Base-by-base conservation (phyloP, 64 coral and sea anemone genomes). In the Trachythela sp. region DNA sequence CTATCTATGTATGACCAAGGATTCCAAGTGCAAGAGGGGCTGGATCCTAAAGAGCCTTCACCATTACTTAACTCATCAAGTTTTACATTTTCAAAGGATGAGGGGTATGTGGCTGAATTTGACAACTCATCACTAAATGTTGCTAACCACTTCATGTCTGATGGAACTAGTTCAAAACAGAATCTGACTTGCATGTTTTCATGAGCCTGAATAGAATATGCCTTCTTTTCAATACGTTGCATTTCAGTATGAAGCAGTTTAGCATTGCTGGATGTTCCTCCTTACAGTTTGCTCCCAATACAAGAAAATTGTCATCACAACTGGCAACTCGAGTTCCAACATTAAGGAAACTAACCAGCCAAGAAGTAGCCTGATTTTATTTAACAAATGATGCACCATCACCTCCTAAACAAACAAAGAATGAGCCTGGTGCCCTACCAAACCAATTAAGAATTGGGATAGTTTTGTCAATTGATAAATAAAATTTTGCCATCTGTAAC, bases 361-460 rank as follows among this genome's bases (percentile, higher is more conserved):
- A 95, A 51, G 89, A 18, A n/a, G 92, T 93, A 18, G 89, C 94
- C 64, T 93, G 42, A 38, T 86, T 40, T 29, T 88, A 84, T 87
- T 93, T 96, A 18, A 89, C 91, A 89, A 96, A 96, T 17, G 94
- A 91, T 36, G 94, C 91, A 85, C 91, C 89, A 84, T 96, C 94
- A 36, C 83, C 89, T 9, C 91, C 94, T 48, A 93, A 85, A 49
- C 88, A 91, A 48, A 95, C 94, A 29, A 76, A 24, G 56, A 84
- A 88, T 48, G 64, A 27, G 13, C 86, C 91, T 75, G 70, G 48
- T 75, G 86, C 40, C 48, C 87, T 89, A 36, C 90, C 83, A 84
- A 92, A 95, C 94, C 94, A 95, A 84, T 83, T 89, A 60, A 95
- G 90, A 90, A 92, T 87, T 88, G 86, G 58, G 85, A 64, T 87